Evolutionary conservation across 2,113 vertebrate species (phyloP).

Genomic region (Eolophus roseicapilla): DNA sequence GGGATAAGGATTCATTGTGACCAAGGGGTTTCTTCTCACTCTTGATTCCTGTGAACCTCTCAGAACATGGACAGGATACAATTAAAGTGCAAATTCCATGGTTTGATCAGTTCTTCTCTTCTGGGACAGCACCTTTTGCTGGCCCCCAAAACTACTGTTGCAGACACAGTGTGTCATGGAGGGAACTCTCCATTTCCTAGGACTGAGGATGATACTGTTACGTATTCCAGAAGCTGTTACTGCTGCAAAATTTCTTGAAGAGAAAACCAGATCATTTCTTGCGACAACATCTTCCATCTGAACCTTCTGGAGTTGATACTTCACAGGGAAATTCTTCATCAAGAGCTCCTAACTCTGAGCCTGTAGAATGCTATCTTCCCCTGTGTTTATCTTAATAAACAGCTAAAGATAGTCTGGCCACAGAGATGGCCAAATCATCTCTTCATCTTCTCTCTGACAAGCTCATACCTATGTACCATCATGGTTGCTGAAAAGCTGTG

Average conservation of each 20-base stretch:
- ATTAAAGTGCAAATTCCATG: background rate
- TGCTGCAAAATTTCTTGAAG: background rate
- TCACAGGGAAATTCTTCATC: constrained; percentile 5
- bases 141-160: background rate
- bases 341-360: background rate
- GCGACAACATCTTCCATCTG: background rate
- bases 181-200: background rate
- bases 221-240: background rate
- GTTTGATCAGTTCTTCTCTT: background rate
- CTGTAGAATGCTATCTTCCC: background rate
- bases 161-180: background rate
- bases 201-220: background rate
- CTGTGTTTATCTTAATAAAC: background rate
- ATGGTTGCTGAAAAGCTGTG: constrained; percentile 27
- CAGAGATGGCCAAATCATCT: background rate
- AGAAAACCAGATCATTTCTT: constrained; percentile 7
- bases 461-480: background rate
- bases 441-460: background rate
- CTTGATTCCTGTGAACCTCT: background rate
- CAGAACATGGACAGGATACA: background rate
- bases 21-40: background rate
- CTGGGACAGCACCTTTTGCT: background rate
- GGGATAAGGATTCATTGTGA: background rate
- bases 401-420: background rate
- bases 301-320: background rate